Percentiles rank a stretch among this genome's conserved stretches.
phyloP scores from a whole-genome alignment of 1,140 invertebrate genomes.

The Orussus abietinus region DNA sequence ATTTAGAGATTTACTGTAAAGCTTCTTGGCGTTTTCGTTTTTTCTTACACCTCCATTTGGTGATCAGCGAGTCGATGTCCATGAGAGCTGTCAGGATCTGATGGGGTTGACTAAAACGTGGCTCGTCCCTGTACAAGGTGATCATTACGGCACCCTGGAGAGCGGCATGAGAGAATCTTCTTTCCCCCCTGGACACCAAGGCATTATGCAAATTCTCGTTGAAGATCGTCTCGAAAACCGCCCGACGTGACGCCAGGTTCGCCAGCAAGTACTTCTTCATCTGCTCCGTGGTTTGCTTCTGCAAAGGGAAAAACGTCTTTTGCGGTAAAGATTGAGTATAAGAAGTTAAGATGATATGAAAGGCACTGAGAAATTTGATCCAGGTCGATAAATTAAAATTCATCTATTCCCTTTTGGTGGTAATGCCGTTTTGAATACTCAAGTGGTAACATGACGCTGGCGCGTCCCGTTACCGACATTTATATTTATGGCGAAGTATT shows the following conservation, averaged over 20 bases:
- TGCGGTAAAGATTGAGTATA: constrained; percentile 1
- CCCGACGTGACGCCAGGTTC: constrained; percentile 73
- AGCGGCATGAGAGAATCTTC: constrained; percentile 85
- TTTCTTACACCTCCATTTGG: constrained; percentile 98
- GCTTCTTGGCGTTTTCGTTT: too few relatives aligned
- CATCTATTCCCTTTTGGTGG: too few relatives aligned
- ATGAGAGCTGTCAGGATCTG: constrained; percentile 90
- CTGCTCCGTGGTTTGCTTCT: constrained; percentile 52
- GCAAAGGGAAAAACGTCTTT: constrained; percentile 14
- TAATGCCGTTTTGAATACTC: too few relatives aligned
- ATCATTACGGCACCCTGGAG: constrained; percentile 97
- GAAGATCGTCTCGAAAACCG: constrained; percentile 88
- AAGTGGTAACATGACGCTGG: too few relatives aligned
- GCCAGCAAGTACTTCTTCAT: constrained; percentile 62
- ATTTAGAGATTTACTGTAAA: too few relatives aligned
- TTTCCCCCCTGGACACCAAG: constrained; percentile 76
- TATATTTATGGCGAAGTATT: too few relatives aligned
- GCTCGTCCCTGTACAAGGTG: constrained; percentile 93
- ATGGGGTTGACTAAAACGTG: constrained; percentile 94
- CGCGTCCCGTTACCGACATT: too few relatives aligned
- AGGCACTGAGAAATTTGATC: too few relatives aligned
- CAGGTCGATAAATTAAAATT: too few relatives aligned
- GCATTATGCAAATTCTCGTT: constrained; percentile 77
- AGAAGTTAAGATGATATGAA: too few relatives aligned
- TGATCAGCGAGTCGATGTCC: constrained; percentile 97